Evolutionary conservation across 2,797 vertebrate species (phyloP), one percentile per base, ranked within the genome.

Genomic region (Meriones psammophilus): DNA sequence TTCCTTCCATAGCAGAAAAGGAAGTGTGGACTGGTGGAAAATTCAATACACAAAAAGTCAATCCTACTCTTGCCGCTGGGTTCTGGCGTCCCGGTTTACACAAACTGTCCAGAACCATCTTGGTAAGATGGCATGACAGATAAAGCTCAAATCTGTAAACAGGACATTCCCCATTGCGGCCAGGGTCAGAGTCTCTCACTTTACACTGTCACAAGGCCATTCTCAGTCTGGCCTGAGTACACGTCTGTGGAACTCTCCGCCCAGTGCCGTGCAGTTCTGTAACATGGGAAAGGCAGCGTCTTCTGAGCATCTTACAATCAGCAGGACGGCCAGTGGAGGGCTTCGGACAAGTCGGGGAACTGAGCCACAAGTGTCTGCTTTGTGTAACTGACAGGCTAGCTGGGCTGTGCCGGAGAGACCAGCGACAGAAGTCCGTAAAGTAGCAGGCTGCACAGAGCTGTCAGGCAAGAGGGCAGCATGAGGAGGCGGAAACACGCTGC

Each of bases 61-160:
- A 96, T 96, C 74, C 89, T 62, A n/a, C 74, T 87, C 85, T 94
- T 95, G 95, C 95, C 96, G 80, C 54, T 36, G 91, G 97, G 94
- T 68, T 33, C 74, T n/a, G 0, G 0, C 33, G 91, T 86, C 86
- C 96, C 50, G 26, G 42, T 90, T 76, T 78, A 58, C n/a, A 46
- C 13, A 56, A 39, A 89, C 33, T 62, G 60, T 30, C 69, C 22
- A 3, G 73, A 76, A 79, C n/a, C 24, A 91, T 86, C 91, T 28
- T 6, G 81, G 50, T 74, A 60, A 86, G 94, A 84, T 39, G 58
- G 58, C 60, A 46, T 39, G 69, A 74, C 50, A 66, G 84, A 92
- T 64, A 26, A 80, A 76, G 14, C 56, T 74, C 60, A 13, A 24
- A 68, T 68, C 10, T 74, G 12, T 88, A 94, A 97, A 92, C 71